A percentile compares a stretch with the other conserved stretches of the same genome.
Conservation (phyloP, 2,113 vertebrate genomes). For the Mustela lutreola region DNA sequence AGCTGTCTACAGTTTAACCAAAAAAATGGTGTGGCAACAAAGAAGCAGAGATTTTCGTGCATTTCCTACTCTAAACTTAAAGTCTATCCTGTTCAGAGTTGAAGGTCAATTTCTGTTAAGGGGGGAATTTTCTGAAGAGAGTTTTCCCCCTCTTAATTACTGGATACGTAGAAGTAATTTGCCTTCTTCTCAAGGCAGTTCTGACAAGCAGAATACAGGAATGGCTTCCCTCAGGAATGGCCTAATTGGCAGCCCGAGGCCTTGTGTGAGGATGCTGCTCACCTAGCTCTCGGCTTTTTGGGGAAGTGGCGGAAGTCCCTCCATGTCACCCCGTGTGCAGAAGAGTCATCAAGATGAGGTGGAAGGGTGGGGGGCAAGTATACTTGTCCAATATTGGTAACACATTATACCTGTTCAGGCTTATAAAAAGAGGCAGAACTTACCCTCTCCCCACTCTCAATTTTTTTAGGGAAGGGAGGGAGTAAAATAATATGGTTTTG, state of each 20-base stretch:
- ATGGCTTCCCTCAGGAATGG: not conserved
- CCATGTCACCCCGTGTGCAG: rapidly evolving
- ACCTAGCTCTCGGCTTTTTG: not conserved
- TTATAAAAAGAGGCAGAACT: not conserved
- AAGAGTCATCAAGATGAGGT: not conserved
- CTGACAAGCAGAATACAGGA: not conserved
- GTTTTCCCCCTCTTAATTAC: not conserved
- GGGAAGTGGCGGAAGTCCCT: not conserved
- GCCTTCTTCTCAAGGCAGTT: not conserved
- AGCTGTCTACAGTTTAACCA: not conserved
- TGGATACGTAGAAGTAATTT: not conserved
- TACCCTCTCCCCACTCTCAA: not conserved
- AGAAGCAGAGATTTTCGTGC: not conserved
- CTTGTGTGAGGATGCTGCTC: not conserved
- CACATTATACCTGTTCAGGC: not conserved
- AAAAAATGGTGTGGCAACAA: not conserved
- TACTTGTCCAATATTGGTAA: not conserved
- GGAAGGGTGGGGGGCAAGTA: not conserved
- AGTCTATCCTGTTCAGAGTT: not conserved
- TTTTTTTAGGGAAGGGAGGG: not conserved
- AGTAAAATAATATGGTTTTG: not conserved
- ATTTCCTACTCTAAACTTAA: not conserved
- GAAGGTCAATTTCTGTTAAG: not conserved
- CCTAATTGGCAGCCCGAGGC: not conserved
- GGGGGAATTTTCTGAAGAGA: not conserved